phyloP scores from a whole-genome alignment of 2,113 vertebrate species.

The Oryzias curvinotus region DNA sequence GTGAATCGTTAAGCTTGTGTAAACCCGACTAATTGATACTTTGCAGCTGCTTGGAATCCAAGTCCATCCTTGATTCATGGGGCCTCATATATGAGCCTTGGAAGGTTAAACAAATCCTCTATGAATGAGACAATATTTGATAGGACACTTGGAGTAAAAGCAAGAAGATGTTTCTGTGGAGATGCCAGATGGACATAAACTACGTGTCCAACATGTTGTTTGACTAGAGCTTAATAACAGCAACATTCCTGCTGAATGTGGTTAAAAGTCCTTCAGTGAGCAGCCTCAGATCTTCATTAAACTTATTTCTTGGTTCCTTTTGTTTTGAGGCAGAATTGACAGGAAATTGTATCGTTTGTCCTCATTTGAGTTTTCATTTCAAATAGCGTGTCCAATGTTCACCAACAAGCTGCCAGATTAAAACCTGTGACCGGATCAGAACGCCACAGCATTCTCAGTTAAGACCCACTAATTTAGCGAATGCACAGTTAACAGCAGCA shows the following conservation, averaged over 20 bases:
- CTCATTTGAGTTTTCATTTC: constrained; percentile 4
- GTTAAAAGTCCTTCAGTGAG: not conserved
- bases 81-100: not conserved
- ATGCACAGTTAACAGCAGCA: constrained; percentile 61
- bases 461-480: constrained; percentile 67
- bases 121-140: constrained; percentile 34
- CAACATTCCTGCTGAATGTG: constrained; percentile 8
- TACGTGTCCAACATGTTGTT: constrained; percentile 21
- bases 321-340: constrained; percentile 8
- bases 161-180: constrained; percentile 16
- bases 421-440: not conserved
- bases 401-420: constrained; percentile 20
- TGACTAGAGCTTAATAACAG: constrained; percentile 46
- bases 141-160: constrained; percentile 37
- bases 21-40: constrained; percentile 40
- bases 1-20: constrained; percentile 29
- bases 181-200: constrained; percentile 33
- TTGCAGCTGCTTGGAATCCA: constrained; percentile 7
- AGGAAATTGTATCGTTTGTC: constrained; percentile 24
- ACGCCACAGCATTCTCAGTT: constrained; percentile 42
- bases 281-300: constrained; percentile 1
- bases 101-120: constrained; percentile 37
- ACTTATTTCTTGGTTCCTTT: constrained; percentile 11
- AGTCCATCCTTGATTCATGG: constrained; percentile 9
- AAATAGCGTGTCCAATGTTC: constrained; percentile 4